A percentile compares a stretch with the other conserved stretches of the same genome.
phyloP scores from a whole-genome alignment of 2,888 invertebrate genomes.

The Caenorhabditis parvicauda region DNA sequence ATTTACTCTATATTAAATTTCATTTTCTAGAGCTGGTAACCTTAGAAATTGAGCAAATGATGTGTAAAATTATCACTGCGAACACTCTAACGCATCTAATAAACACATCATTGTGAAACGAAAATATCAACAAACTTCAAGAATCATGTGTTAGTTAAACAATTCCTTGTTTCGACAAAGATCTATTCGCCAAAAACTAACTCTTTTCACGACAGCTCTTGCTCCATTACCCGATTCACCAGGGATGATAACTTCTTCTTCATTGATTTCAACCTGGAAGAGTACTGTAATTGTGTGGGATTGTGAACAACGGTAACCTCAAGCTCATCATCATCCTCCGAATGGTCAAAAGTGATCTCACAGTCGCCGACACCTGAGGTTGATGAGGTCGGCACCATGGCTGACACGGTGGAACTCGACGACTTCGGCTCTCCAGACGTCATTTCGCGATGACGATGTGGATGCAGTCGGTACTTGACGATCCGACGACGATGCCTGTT shows the following conservation, averaged over 20 bases:
- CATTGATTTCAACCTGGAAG: conserved; percentile 47
- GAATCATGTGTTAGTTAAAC: too few relatives aligned
- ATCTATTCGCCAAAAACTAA: too few relatives aligned
- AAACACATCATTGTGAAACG: too few relatives aligned
- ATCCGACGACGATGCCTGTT: conserved; percentile 41
- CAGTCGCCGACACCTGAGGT: conserved; percentile 12
- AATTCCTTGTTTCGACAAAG: too few relatives aligned
- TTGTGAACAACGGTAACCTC: conserved; percentile 15
- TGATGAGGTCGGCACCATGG: background rate
- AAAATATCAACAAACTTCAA: too few relatives aligned
- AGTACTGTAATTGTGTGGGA: background rate
- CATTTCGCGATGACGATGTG: conserved; percentile 15
- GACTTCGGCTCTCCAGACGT: too few relatives aligned
- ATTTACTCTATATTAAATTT: too few relatives aligned
- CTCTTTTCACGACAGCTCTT: conserved; percentile 38
- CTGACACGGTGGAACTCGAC: background rate
- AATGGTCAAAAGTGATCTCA: conserved; percentile 15
- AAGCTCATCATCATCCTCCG: conserved; percentile 42
- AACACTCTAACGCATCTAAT: too few relatives aligned
- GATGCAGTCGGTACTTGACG: conserved; percentile 54
- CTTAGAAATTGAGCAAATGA: too few relatives aligned
- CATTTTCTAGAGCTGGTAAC: too few relatives aligned
- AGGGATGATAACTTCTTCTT: conserved; percentile 53
- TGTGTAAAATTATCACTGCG: too few relatives aligned
- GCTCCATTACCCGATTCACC: conserved; percentile 42